Conservation (phyloP, 35 echinoderm and acorn worm species). For the Lytechinus variegatus region DNA sequence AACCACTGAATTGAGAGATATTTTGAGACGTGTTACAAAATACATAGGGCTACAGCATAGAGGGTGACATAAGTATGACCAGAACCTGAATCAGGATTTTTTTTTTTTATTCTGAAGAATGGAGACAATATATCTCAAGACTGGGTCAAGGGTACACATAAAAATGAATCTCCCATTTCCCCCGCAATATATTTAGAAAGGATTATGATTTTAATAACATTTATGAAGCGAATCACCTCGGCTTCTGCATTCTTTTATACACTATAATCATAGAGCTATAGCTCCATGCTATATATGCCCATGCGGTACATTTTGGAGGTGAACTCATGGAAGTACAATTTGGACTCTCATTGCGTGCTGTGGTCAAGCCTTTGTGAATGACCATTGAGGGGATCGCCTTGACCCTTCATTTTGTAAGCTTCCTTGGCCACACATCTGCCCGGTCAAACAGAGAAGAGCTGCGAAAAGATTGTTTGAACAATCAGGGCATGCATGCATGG, state of each 20-base stretch:
- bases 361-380: not conserved
- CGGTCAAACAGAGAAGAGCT: not conserved
- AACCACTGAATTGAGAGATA: too few species aligned
- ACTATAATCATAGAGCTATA: too few species aligned
- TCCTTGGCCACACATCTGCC: slow-evolving; percentile 28
- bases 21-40: too few species aligned
- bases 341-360: not conserved
- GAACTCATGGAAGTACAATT: not conserved
- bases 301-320: not conserved
- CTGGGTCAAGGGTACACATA: not conserved
- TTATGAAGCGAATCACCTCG: not conserved
- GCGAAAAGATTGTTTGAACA: slow-evolving; percentile 9
- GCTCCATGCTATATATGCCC: too few species aligned
- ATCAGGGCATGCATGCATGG: not conserved
- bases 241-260: not conserved
- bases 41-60: too few species aligned
- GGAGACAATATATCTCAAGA: not conserved
- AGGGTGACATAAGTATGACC: too few species aligned
- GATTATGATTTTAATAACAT: not conserved
- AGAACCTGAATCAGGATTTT: too few species aligned
- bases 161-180: not conserved
- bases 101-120: not conserved
- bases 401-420: slow-evolving; percentile 23
- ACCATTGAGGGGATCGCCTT: slow-evolving; percentile 32
- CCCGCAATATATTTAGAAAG: not conserved